Base-by-base conservation (phyloP, 30 jellyfish, hydroid and myxozoan species). In the Hydractinia echinata region DNA sequence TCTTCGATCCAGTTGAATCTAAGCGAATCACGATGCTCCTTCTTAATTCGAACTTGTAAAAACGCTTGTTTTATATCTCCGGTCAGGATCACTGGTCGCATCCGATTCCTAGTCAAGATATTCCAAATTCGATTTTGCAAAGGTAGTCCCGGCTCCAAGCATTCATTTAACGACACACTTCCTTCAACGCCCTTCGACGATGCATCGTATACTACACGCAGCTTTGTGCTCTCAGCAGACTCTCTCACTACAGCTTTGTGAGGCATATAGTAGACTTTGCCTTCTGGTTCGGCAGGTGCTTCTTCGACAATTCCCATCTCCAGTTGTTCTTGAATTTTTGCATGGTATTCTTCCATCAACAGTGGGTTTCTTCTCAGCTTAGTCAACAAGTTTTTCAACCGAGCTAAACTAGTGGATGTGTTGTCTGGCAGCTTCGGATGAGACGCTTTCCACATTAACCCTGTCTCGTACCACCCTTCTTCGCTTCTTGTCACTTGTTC, bases 41-140 rank as follows among this genome's bases (percentile, higher is more conserved):
- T 86, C 67, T 82, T 72, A 66, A 88, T 82, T 30, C 72, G 74
- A 9, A 83, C 72, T 79, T 88, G 91, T 5, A 76, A 78, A 73
- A 88, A 88, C 13, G 96, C 96, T 54, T 88, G 87, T 58, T 88
- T 83, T 8, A 88, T 72, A 76, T 88, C 95, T 66, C 95, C 87
- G 5, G 95, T 82, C 55, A 89, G 83, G 30, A 62, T 54, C 13
- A 83, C 84, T 50, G 89, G n/a, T n/a, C n/a, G n/a, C n/a, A 89
- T 56, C 66, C 95, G 66, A 55, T 51, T 73, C 67, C 95, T 51
- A 53, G 73, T 6, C 39, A 89, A 71, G 77, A 89, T 69, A 53
- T 81, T 88, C 76, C 66, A 62, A 44, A 79, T 62, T 69, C 53
- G 61, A 19, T 68, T 54, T 82, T 83, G 86, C 58, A 87, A 73